Percentiles rank a stretch among this genome's conserved stretches.
phyloP scores from a whole-genome alignment of 2,113 vertebrate genomes.

The Cynocephalus volans region DNA sequence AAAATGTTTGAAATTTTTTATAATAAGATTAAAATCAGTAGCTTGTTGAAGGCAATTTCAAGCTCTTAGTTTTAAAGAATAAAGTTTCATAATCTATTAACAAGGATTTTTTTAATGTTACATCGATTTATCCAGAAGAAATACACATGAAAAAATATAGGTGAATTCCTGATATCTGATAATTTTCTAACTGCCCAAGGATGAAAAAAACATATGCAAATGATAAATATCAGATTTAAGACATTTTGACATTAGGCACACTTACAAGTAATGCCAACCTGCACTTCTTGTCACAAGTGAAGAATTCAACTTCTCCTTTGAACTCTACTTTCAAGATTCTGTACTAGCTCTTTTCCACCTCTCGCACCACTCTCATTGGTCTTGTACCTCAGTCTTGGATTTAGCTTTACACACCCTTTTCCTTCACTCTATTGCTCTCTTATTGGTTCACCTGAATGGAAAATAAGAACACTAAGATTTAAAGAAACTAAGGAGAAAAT shows the following conservation, averaged over 20 bases:
- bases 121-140: not conserved
- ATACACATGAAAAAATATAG: not conserved
- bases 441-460: not conserved
- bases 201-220: not conserved
- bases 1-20: slow-evolving; percentile 2
- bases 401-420: not conserved
- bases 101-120: not conserved
- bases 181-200: not conserved
- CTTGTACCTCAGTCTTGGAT: not conserved
- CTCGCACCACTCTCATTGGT: not conserved
- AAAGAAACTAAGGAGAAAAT: not conserved
- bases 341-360: not conserved
- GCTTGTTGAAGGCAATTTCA: not conserved
- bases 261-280: not conserved
- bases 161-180: not conserved
- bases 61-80: slow-evolving; percentile 34
- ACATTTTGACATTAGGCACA: not conserved
- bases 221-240: slow-evolving; percentile 9
- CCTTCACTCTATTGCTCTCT: not conserved
- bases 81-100: not conserved
- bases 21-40: slow-evolving; percentile 39
- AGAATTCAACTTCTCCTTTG: not conserved
- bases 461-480: not conserved
- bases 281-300: not conserved
- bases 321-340: not conserved